These are phyloP conservation scores for Cryptocephalus primarius DNA, from an alignment of 2,888 invertebrate species.

Conservation along the genomic window DNA sequence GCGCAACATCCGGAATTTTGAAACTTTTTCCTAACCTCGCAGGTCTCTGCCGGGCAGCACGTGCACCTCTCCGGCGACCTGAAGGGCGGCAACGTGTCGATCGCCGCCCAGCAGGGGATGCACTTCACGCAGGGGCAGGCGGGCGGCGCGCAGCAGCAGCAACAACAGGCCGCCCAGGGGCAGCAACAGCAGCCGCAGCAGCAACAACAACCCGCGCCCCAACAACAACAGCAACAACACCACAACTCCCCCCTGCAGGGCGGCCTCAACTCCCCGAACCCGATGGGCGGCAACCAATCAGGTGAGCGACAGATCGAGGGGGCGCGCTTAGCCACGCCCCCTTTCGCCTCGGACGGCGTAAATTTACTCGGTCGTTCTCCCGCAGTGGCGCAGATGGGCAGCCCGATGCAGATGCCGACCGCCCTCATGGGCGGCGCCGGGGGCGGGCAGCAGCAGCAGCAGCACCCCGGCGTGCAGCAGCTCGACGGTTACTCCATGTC, in stretches of 20 bases:
- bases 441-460: background rate
- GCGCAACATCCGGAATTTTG: too few species aligned
- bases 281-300: constrained; percentile 5
- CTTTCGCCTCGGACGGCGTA: too few species aligned
- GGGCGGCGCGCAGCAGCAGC: constrained; percentile 9
- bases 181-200: constrained; percentile 10
- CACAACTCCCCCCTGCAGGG: constrained; percentile 8
- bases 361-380: too few species aligned
- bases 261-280: constrained; percentile 2
- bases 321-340: too few species aligned
- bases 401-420: background rate
- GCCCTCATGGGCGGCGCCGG: constrained; percentile 1
- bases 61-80: constrained; percentile 65
- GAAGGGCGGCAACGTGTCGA: constrained; percentile 62
- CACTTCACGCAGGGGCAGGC: constrained; percentile 43
- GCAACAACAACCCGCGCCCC: background rate
- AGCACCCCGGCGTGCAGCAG: constrained; percentile 8
- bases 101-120: constrained; percentile 78
- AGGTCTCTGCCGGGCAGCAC: constrained; percentile 83
- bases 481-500: constrained; percentile 60
- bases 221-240: constrained; percentile 9
- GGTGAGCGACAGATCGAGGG: too few species aligned
- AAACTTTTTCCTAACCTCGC: too few species aligned
- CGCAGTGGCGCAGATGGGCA: background rate
- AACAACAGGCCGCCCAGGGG: constrained; percentile 10